Base-by-base conservation (phyloP, 2,797 vertebrate genomes). In the Spea hammondii region DNA sequence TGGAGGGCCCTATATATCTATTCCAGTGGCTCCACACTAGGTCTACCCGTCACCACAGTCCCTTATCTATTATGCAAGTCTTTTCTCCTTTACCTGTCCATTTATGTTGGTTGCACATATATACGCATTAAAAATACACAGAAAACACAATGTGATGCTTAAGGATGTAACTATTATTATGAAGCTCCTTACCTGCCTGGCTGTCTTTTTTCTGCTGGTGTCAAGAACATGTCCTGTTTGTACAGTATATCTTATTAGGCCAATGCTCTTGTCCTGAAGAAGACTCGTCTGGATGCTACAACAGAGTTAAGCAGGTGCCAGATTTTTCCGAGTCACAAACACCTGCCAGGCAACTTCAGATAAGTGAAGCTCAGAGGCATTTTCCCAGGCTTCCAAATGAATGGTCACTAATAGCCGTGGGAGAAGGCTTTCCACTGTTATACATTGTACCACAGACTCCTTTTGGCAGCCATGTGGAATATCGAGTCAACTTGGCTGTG, bases 321-420 rank as follows among this genome's bases (percentile, higher is more conserved):
- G 89, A 88, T 87, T 73, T 86, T 84, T 85, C 83, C 89, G 86
- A 85, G 93, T 90, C 91, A 90, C 47, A 86, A 90, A 89, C 91
- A 93, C 93, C 93, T 96, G 93, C 92, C 93, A 91, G 90, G 87
- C 92, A 86, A 80, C 91, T 92, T 84, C 89, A 89, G 88, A 90
- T 91, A 93, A 88, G 85, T 86, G 90, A 89, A 86, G 89, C 92
- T 92, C 88, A 85, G 88, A 94, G 91, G 92, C 91, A 88, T 94
- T 95, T 96, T 95, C 92, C 93, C 95, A 95, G 94, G 92, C 93
- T 93, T 91, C 88, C 89, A 92, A 87, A 86, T 92, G 91, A 93
- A 91, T 88, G 91, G 90, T 92, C 91, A 89, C 73, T 90, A 91
- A 92, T 88, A 93, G 92, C 92, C 90, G 88, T 93, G 94, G 92